These are phyloP conservation scores for Lithophane leautieri DNA, from an alignment of 2,888 invertebrate genomes.

Conservation along the genomic window DNA sequence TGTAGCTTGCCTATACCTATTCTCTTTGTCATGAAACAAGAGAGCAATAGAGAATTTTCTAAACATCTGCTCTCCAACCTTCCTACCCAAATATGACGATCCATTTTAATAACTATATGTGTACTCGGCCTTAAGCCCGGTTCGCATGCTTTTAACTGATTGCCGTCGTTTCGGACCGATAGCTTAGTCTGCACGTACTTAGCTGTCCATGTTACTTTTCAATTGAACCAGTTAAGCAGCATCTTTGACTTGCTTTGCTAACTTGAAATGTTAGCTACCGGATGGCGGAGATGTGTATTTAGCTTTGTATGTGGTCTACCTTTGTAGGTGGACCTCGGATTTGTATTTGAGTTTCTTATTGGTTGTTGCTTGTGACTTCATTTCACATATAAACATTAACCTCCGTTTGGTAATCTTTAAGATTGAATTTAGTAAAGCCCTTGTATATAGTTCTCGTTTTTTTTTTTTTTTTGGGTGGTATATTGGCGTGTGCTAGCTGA, in stretches of 20 bases:
- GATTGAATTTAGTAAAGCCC: too few relatives aligned
- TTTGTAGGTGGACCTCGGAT: constrained; percentile 7
- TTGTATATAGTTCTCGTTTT: too few relatives aligned
- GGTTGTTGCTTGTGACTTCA: neutral
- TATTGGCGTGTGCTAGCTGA: too few relatives aligned
- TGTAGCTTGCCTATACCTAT: too few relatives aligned
- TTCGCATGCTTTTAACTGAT: constrained; percentile 76
- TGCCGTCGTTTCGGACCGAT: constrained; percentile 68
- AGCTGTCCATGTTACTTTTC: constrained; percentile 59
- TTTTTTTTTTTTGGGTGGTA: too few relatives aligned
- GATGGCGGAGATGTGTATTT: constrained; percentile 21
- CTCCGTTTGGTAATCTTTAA: too few relatives aligned
- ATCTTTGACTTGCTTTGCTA: constrained; percentile 56
- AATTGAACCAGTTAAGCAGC: constrained; percentile 59
- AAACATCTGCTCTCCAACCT: neutral
- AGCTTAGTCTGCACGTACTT: constrained; percentile 61
- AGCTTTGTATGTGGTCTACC: constrained; percentile 22
- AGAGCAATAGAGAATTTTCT: too few relatives aligned
- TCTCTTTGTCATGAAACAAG: neutral
- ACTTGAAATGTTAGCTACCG: constrained; percentile 34
- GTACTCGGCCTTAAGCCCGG: constrained; percentile 45
- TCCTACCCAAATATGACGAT: constrained; percentile 4
- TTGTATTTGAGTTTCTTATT: constrained; percentile 1
- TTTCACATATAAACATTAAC: neutral
- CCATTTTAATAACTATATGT: constrained; percentile 31